phyloP scores from a whole-genome alignment of 2,113 vertebrate genomes.

The Lepus americanus region DNA sequence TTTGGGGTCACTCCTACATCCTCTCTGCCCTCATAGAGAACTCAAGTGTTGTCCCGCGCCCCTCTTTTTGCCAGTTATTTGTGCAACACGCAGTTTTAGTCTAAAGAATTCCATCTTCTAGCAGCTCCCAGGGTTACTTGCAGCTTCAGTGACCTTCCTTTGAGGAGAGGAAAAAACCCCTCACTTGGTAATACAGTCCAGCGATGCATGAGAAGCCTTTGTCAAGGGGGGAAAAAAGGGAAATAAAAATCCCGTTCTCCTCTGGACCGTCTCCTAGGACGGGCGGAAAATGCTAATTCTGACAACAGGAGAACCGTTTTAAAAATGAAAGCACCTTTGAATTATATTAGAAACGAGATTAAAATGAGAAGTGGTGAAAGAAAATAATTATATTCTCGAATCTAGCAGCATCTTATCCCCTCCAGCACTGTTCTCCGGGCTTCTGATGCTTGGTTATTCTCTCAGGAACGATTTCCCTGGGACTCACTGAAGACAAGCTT shows the following conservation, averaged over 20 bases:
- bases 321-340: constrained; percentile 71
- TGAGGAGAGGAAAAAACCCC: constrained; percentile 44
- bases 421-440: background rate
- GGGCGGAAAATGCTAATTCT: constrained; percentile 73
- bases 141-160: constrained; percentile 71
- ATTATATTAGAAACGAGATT: constrained; percentile 57
- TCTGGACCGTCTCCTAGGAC: constrained; percentile 78
- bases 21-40: background rate
- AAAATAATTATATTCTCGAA: constrained; percentile 15
- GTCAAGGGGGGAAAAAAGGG: constrained; percentile 47
- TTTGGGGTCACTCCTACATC: background rate
- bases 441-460: constrained; percentile 55
- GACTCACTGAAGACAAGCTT: constrained; percentile 63
- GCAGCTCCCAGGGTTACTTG: constrained; percentile 71
- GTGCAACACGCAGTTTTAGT: constrained; percentile 54
- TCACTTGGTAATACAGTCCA: constrained; percentile 66
- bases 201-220: constrained; percentile 74
- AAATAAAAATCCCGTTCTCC: constrained; percentile 70
- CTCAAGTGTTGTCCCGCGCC: background rate
- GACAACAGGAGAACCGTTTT: constrained; percentile 68
- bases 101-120: constrained; percentile 83
- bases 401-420: constrained; percentile 35
- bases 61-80: constrained; percentile 35
- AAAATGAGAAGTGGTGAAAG: constrained; percentile 43
- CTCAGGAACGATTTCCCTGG: constrained; percentile 43